These are phyloP conservation scores for Anolis sagrei DNA, from an alignment of 2,113 vertebrate genomes.

Conservation along the genomic window DNA sequence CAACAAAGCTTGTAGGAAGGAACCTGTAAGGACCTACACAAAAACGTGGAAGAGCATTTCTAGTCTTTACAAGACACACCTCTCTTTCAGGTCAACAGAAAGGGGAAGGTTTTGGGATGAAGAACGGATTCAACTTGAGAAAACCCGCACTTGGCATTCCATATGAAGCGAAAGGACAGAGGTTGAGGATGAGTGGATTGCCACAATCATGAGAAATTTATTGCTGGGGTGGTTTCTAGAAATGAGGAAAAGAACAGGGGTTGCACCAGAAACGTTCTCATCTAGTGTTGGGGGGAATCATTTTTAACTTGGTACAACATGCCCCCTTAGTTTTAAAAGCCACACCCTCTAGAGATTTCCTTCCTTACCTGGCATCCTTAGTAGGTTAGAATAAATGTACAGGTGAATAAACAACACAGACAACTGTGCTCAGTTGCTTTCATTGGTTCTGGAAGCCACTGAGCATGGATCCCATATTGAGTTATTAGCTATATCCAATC, in stretches of 20 bases:
- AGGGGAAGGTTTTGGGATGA: background rate
- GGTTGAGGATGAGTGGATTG: background rate
- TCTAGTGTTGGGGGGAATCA: background rate
- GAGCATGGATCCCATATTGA: background rate
- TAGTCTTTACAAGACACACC: background rate
- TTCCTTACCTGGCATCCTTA: background rate
- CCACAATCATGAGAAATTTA: background rate
- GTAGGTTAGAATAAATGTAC: background rate
- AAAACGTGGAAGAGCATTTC: background rate
- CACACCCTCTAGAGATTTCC: background rate
- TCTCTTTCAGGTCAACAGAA: background rate
- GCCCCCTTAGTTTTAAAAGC: background rate
- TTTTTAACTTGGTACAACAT: background rate
- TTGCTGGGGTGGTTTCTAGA: background rate
- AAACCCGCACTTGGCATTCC: background rate
- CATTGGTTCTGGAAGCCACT: background rate
- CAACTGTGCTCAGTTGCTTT: background rate
- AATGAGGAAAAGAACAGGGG: background rate
- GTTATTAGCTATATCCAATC: background rate
- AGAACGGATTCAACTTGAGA: too few species aligned
- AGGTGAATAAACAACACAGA: background rate
- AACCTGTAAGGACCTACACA: background rate
- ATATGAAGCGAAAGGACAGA: background rate
- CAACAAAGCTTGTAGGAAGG: background rate
- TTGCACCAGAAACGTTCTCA: background rate